Evolutionary conservation across 2,113 vertebrate species (phyloP).

Genomic region (Anthoscopus minutus): DNA sequence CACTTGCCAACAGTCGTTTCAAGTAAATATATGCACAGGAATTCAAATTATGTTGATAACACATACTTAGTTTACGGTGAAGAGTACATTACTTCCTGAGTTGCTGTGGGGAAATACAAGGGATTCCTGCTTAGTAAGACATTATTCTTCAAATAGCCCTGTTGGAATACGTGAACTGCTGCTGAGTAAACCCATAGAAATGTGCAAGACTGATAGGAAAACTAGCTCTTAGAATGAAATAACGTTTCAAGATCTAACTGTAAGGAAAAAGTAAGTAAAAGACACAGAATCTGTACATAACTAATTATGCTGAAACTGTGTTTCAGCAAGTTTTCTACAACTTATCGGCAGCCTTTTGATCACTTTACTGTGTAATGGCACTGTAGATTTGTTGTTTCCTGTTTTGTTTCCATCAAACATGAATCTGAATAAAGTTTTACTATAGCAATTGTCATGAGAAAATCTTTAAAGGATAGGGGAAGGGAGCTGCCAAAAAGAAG

Average conservation of each 20-base stretch:
- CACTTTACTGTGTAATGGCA: neutral
- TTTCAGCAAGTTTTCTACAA: constrained; percentile 1
- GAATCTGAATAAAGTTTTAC: neutral
- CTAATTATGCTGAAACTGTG: neutral
- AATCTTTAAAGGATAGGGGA: neutral
- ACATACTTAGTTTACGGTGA: neutral
- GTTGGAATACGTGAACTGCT: neutral
- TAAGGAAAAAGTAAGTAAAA: neutral
- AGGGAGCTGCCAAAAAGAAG: neutral
- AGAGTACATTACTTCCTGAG: neutral
- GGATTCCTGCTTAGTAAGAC: neutral
- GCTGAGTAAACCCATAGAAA: neutral
- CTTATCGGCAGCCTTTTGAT: neutral
- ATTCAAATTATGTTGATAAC: neutral
- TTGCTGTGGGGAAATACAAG: neutral
- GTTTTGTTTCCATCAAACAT: neutral
- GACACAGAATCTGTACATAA: neutral
- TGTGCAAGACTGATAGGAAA: neutral
- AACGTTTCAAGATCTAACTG: neutral
- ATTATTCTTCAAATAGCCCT: neutral
- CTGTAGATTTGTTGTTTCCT: neutral
- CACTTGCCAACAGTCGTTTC: neutral
- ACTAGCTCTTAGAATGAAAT: neutral
- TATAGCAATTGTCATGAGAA: neutral
- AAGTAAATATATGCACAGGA: neutral